Evolutionary conservation across 2,888 invertebrate species (phyloP).

Genomic region (Rhopalosiphum nymphaeae): DNA sequence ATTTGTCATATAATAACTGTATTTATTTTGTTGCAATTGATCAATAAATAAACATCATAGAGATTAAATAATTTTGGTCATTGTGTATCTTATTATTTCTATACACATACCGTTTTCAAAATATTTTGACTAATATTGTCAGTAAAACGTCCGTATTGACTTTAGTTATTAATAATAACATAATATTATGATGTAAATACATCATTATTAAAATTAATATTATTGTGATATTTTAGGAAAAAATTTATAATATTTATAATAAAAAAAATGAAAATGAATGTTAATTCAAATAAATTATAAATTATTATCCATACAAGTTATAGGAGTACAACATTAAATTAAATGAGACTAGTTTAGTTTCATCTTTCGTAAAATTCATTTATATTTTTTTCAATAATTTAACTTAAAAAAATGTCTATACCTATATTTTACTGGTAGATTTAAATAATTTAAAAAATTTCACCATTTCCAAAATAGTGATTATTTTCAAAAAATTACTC

Average conservation of each 20-base stretch:
- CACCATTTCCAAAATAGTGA: too few species aligned
- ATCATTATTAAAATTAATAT: background rate
- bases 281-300: conserved; percentile 1
- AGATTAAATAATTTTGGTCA: background rate
- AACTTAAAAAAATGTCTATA: too few species aligned
- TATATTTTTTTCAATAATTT: background rate
- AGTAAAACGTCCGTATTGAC: background rate
- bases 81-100: background rate
- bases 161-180: background rate
- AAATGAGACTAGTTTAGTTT: background rate
- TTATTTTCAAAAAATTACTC: background rate
- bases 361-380: background rate
- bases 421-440: too few species aligned
- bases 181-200: conserved; percentile 11
- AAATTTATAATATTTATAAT: background rate
- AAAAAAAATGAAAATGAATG: background rate
- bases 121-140: background rate
- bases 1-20: too few species aligned
- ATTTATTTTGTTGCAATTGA: too few species aligned
- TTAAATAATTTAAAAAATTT: too few species aligned
- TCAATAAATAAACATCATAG: background rate
- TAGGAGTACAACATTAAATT: background rate
- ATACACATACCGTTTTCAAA: background rate
- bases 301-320: background rate
- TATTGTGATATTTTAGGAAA: background rate